Percentiles rank a stretch among this genome's conserved stretches.
These are phyloP conservation scores for Liasis olivaceus DNA, from an alignment of 2,797 vertebrate genomes.

Conservation along the genomic window DNA sequence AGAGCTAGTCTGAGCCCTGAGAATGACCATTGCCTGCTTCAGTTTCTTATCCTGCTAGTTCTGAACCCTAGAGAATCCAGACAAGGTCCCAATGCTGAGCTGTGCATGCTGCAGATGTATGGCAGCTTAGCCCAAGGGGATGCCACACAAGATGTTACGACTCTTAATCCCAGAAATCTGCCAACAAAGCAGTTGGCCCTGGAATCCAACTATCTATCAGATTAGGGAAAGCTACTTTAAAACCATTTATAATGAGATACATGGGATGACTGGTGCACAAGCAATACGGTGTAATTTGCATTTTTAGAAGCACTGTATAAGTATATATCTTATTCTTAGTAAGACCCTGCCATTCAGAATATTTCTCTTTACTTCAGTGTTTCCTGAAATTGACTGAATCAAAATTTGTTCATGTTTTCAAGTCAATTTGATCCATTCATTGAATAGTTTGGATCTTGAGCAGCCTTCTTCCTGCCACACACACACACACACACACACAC, in stretches of 20 bases:
- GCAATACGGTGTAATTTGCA: background rate
- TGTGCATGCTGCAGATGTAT: background rate
- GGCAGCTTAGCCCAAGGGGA: background rate
- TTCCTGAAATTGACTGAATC: background rate
- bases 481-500: background rate
- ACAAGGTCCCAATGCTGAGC: background rate
- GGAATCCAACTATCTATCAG: background rate
- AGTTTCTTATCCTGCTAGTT: background rate
- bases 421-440: background rate
- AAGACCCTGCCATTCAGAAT: background rate
- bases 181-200: background rate
- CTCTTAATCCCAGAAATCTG: background rate
- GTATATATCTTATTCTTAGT: background rate
- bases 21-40: background rate
- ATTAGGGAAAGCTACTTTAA: background rate
- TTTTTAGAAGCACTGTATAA: background rate
- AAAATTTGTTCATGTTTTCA: background rate
- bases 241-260: background rate
- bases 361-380: background rate
- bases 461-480: background rate
- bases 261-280: background rate
- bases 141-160: background rate
- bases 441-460: background rate
- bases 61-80: background rate
- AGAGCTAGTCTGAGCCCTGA: background rate